Base-by-base conservation (phyloP, 1,140 invertebrate species). In the Aphelenchoides fujianensis region DNA sequence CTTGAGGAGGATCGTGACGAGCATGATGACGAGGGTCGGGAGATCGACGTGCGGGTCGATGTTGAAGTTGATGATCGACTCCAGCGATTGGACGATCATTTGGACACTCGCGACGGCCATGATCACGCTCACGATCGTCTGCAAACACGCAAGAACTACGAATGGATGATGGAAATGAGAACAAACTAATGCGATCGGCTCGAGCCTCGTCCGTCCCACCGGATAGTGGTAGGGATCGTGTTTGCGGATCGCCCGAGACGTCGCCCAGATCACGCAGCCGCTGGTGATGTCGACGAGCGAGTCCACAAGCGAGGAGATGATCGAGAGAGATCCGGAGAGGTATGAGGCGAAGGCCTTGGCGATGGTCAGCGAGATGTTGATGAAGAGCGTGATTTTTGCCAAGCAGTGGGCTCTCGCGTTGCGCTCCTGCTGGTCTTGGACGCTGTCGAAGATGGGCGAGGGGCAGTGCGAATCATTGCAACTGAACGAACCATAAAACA, bases 241-340 rank as follows among this genome's bases (percentile, higher is more conserved):
- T 19, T 80, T 84, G 62, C 80, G 84, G 35, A 87, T 85, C 27
- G 85, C 84, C 7, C 85, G 59, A n/a, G 76, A 79, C 1, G 85
- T 86, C 73, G 84, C 80, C 84, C 85, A 87, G 68, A 87, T 86
- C 23, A 87, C 81, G 0, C 79, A 31, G 34, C 86, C 86, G 36
- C 84, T 84, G 1, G 86, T 75, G 3, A 87, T 82, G 76, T 87
- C 86, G 5, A 87, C 84, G 3, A 76, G 76, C 16, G 85, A 86
- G 79, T 87, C 86, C 2, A 87, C 85, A 48, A 87, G 73, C 68
- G 84, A 85, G 28, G 86, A 86, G 34, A 87, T 86, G 54, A 87
- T 85, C 34, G 86, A 84, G 16, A 87, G 76, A n/a, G 87, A 87
- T 19, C 85, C 84, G 12, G 87, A 86, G 59, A 87, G 53, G 12